A percentile compares a stretch with the other conserved stretches of the same genome.
Evolutionary conservation across 2,113 vertebrate genomes (phyloP).

Genomic region (Pithys albifrons): DNA sequence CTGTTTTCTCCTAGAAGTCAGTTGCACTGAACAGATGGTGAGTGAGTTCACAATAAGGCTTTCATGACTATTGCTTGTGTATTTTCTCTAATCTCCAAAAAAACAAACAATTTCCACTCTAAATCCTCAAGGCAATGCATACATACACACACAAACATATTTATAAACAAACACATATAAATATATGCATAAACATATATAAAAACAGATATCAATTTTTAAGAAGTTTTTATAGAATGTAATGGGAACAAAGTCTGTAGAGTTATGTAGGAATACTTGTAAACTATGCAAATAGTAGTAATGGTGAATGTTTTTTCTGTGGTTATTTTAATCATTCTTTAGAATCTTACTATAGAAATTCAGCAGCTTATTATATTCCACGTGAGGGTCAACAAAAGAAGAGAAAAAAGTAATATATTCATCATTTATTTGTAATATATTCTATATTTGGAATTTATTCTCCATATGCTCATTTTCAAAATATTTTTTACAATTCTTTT

Average conservation of each 20-base stretch:
- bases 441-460: background rate
- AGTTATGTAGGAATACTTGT: background rate
- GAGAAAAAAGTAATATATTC: background rate
- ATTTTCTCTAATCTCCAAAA: conserved; percentile 18
- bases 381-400: background rate
- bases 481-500: background rate
- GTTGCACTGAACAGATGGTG: background rate
- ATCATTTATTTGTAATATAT: background rate
- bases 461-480: background rate
- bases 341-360: background rate
- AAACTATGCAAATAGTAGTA: background rate
- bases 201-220: background rate
- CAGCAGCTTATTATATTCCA: background rate
- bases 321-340: background rate
- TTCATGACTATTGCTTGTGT: background rate
- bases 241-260: background rate
- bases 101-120: background rate
- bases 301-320: background rate
- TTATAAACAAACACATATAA: background rate
- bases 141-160: background rate
- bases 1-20: background rate
- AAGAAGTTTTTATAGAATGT: background rate
- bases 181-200: background rate
- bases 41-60: background rate
- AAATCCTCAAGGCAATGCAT: background rate